A percentile compares a stretch with the other conserved stretches of the same genome.
Conservation (phyloP, 2,888 invertebrate genomes). For the Euzetes globulus region DNA sequence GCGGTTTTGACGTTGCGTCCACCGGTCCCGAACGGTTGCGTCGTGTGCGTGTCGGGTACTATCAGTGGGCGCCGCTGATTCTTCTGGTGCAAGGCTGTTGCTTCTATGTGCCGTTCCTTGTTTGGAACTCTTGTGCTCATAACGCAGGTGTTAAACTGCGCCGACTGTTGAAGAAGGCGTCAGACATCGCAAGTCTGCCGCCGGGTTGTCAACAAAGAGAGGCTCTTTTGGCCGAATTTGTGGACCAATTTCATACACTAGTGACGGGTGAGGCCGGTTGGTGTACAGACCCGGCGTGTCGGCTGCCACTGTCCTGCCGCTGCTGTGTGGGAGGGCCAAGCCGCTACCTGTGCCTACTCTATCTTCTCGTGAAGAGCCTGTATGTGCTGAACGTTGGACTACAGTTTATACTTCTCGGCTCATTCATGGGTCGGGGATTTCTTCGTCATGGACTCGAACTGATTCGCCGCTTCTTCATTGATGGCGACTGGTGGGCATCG, state of each 20-base stretch:
- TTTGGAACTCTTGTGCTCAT: conserved; percentile 47
- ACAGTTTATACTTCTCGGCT: conserved; percentile 47
- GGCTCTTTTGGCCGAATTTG: conserved; percentile 44
- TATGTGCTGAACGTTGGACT: conserved; percentile 48
- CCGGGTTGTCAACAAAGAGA: conserved; percentile 45
- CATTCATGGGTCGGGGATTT: conserved; percentile 47
- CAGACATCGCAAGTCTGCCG: conserved; percentile 44
- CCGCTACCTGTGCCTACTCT: conserved; percentile 45
- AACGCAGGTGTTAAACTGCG: conserved; percentile 45
- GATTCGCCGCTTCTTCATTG: conserved; percentile 43
- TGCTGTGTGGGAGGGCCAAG: conserved; percentile 44
- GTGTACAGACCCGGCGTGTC: conserved; percentile 43
- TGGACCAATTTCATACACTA: conserved; percentile 45
- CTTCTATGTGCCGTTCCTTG: conserved; percentile 48
- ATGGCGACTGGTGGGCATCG: conserved; percentile 47
- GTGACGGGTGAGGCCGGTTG: conserved; percentile 45
- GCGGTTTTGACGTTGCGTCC: conserved; percentile 41
- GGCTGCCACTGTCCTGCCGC: conserved; percentile 39
- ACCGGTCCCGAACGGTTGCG: conserved; percentile 41
- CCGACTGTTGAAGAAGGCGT: conserved; percentile 44
- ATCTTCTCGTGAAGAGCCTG: conserved; percentile 47
- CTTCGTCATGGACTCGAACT: conserved; percentile 45
- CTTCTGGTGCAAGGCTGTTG: conserved; percentile 47
- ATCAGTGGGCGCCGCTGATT: conserved; percentile 47
- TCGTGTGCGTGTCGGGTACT: conserved; percentile 45